Conservation (phyloP, 2,888 invertebrate genomes). For the Tethea ocularis region DNA sequence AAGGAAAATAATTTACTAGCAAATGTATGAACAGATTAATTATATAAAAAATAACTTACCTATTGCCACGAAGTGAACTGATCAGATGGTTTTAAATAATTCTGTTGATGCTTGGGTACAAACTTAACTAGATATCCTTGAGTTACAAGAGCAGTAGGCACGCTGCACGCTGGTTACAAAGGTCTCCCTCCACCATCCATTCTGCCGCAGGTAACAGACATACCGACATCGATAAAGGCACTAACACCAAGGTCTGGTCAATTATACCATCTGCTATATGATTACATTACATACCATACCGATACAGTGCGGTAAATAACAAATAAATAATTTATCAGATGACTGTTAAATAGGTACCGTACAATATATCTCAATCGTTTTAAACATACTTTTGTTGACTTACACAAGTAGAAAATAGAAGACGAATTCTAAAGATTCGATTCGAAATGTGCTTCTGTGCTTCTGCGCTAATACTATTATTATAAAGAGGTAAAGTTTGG, state of each 20-base stretch:
- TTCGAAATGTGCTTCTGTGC: too few species aligned
- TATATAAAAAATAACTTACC: too few species aligned
- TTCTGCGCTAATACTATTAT: too few species aligned
- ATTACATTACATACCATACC: neutral
- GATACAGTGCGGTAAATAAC: neutral
- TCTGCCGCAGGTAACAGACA: constrained; percentile 9
- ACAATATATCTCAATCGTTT: too few species aligned
- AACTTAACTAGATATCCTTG: constrained; percentile 34
- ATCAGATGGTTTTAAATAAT: neutral
- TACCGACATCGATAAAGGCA: constrained; percentile 14
- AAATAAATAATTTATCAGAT: too few species aligned
- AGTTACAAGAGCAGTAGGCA: constrained; percentile 11
- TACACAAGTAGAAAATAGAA: too few species aligned
- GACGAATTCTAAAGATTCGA: too few species aligned
- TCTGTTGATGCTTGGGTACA: neutral
- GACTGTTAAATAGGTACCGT: too few species aligned
- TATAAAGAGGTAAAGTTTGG: too few species aligned
- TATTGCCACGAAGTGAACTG: neutral
- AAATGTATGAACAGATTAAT: too few species aligned
- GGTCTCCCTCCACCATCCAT: constrained; percentile 20
- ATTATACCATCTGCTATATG: neutral
- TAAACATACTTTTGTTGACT: too few species aligned
- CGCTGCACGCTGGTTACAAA: constrained; percentile 29
- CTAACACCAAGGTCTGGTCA: constrained; percentile 14
- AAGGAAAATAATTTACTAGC: too few species aligned